Conservation (phyloP, 2,797 vertebrate species). For the Okamejei kenojei region DNA sequence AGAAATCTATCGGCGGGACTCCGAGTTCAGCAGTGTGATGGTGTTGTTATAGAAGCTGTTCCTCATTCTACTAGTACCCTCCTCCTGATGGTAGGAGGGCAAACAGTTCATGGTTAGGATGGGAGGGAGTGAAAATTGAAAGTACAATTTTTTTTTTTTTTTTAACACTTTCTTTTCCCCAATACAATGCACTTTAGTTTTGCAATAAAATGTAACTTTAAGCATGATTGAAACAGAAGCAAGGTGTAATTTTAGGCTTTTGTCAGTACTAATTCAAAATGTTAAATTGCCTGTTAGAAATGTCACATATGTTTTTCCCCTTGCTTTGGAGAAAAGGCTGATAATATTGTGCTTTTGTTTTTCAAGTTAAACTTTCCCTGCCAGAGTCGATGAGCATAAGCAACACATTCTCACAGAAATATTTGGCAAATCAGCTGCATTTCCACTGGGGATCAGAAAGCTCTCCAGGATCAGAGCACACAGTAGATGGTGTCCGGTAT, state of each 20-base stretch:
- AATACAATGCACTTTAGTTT: background rate
- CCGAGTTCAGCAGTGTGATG: too few species aligned
- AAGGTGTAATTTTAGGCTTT: background rate
- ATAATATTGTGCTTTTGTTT: background rate
- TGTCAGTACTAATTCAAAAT: background rate
- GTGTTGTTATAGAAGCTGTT: too few species aligned
- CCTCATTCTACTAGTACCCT: too few species aligned
- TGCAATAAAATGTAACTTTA: background rate
- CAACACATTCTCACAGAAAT: constrained; percentile 53
- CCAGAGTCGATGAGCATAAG: constrained; percentile 51
- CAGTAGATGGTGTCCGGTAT: constrained; percentile 56
- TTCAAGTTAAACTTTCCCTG: constrained; percentile 54
- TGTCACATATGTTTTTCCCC: background rate
- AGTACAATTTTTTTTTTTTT: background rate
- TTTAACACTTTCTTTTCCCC: background rate
- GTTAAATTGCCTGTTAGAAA: background rate
- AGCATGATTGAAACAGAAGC: background rate
- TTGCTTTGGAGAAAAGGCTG: background rate
- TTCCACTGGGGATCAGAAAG: constrained; percentile 66
- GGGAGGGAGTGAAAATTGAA: background rate
- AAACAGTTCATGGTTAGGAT: too few species aligned
- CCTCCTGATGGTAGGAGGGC: too few species aligned
- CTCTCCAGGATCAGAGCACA: constrained; percentile 66
- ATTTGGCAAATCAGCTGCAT: constrained; percentile 64
- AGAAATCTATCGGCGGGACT: too few species aligned